phyloP scores from a whole-genome alignment of 2,797 vertebrate species.

The Coracias cyanogaster region DNA sequence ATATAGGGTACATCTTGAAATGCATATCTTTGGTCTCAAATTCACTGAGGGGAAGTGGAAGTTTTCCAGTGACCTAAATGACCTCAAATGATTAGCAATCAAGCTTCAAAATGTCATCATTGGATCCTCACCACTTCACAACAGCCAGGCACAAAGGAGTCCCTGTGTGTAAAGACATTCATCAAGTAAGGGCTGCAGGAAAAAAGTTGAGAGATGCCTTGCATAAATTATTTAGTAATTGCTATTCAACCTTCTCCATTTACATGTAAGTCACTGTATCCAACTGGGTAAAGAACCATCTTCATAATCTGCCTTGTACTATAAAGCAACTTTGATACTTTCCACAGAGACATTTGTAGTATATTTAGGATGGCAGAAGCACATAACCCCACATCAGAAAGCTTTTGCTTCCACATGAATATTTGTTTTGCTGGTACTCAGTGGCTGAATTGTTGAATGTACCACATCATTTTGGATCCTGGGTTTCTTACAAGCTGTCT shows the following conservation, averaged over 20 bases:
- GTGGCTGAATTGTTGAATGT: neutral
- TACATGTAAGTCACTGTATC: neutral
- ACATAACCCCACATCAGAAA: neutral
- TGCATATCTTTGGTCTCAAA: neutral
- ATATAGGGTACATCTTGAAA: neutral
- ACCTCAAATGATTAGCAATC: neutral
- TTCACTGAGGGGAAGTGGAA: neutral
- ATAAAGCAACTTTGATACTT: conserved; percentile 34
- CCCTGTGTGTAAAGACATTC: neutral
- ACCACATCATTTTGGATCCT: accelerated
- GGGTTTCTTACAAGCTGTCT: neutral
- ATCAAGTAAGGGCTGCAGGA: neutral
- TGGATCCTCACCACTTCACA: neutral
- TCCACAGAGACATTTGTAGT: neutral
- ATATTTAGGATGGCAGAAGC: neutral
- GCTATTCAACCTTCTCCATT: conserved; percentile 5
- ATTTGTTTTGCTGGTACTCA: neutral
- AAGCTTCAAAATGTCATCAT: neutral
- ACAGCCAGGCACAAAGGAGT: neutral
- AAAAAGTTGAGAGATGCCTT: neutral
- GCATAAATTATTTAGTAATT: conserved; percentile 33
- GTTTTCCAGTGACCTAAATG: neutral
- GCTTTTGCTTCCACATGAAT: neutral
- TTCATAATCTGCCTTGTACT: neutral
- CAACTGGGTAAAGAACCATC: conserved; percentile 14